phyloP scores from a whole-genome alignment of 2,113 vertebrate species.

The Sinocyclocheilus anophthalmus region DNA sequence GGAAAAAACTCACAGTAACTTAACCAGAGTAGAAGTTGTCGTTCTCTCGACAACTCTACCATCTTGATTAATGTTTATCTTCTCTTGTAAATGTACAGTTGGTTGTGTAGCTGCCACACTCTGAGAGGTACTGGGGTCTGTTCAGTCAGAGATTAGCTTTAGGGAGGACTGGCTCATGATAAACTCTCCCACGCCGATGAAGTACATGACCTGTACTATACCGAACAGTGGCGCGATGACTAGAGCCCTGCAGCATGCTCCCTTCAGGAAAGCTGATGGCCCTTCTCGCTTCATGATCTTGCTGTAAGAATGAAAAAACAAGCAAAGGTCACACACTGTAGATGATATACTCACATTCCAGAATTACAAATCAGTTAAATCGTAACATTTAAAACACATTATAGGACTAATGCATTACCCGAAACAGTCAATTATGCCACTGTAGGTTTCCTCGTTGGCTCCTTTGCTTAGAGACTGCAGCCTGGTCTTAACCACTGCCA shows the following conservation, averaged over 20 bases:
- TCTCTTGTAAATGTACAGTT: conserved; percentile 11
- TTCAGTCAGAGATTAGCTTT: conserved; percentile 62
- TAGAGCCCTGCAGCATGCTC: conserved; percentile 78
- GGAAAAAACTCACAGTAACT: conserved; percentile 42
- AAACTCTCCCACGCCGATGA: conserved; percentile 78
- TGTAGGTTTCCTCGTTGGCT: conserved; percentile 78
- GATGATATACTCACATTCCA: background rate
- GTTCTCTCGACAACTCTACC: background rate
- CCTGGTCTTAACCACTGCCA: conserved; percentile 81
- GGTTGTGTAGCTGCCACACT: conserved; percentile 16
- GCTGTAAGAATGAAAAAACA: conserved; percentile 60
- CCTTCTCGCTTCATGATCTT: conserved; percentile 81
- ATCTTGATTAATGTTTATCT: conserved; percentile 21
- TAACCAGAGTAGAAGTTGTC: conserved; percentile 1
- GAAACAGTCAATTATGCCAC: conserved; percentile 77
- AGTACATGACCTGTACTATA: conserved; percentile 84
- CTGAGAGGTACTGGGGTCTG: background rate
- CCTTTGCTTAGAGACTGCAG: conserved; percentile 81
- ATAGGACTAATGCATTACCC: conserved; percentile 58
- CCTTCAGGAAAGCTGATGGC: conserved; percentile 80
- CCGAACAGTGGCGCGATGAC: conserved; percentile 84
- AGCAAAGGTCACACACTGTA: background rate
- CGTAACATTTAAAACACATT: background rate
- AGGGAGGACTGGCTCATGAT: conserved; percentile 73
- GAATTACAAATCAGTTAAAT: background rate